Conservation (phyloP, 1,140 invertebrate genomes). For the Drosophila carrolli region DNA sequence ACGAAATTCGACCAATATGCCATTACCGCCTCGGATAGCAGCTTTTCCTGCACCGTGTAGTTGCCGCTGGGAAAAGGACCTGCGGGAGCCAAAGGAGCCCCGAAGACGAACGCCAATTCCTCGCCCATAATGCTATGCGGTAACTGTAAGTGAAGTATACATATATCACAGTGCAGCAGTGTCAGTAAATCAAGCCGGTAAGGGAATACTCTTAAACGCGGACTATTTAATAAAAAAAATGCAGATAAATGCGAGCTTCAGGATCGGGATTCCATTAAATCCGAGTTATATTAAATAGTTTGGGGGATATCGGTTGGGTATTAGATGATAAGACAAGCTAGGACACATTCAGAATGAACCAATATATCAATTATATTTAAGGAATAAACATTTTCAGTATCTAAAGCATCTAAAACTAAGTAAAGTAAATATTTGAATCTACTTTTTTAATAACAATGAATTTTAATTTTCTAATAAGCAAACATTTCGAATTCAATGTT, state of each 20-base stretch:
- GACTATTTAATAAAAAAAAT: slow-evolving; percentile 17
- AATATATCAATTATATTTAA: too few relatives aligned
- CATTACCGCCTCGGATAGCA: slow-evolving; percentile 93
- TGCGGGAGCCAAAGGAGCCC: slow-evolving; percentile 92
- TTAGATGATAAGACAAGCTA: too few relatives aligned
- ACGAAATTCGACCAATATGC: slow-evolving; percentile 95
- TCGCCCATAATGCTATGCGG: slow-evolving; percentile 92
- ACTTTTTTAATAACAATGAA: too few relatives aligned
- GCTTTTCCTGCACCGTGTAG: slow-evolving; percentile 90
- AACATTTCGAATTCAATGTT: too few relatives aligned
- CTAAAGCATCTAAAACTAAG: background rate
- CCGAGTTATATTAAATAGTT: too few relatives aligned
- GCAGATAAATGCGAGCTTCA: too few relatives aligned
- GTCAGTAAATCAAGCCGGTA: slow-evolving; percentile 23
- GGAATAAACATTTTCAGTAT: too few relatives aligned
- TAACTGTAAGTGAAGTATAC: slow-evolving; percentile 64
- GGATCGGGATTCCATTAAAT: background rate
- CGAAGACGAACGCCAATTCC: slow-evolving; percentile 96
- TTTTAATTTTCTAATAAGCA: too few relatives aligned
- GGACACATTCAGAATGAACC: too few relatives aligned
- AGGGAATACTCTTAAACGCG: slow-evolving; percentile 30
- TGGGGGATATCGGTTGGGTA: too few relatives aligned
- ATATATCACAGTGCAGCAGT: slow-evolving; percentile 12
- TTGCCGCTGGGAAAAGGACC: slow-evolving; percentile 89
- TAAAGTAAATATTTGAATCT: background rate